Percentiles rank a stretch among this genome's conserved stretches.
phyloP scores from a whole-genome alignment of 2,113 vertebrate genomes.

The Coturnix japonica region DNA sequence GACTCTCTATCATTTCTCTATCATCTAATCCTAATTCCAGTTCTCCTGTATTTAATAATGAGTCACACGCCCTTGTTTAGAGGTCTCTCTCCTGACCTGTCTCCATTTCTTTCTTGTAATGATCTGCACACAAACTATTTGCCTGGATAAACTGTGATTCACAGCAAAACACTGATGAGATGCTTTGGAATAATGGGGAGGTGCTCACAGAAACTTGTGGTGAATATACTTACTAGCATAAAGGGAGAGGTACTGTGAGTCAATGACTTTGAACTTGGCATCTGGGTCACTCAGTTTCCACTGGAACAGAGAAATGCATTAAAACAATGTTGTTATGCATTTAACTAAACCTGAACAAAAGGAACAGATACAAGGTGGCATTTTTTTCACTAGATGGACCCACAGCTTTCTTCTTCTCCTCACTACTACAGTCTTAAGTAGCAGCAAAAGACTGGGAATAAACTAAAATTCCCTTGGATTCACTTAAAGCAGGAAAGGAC shows the following conservation, averaged over 20 bases:
- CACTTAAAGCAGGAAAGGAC: background rate
- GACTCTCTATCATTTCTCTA: background rate
- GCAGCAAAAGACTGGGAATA: background rate
- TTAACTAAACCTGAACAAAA: background rate
- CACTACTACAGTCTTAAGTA: fast-evolving
- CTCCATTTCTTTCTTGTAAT: background rate
- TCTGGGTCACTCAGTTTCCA: constrained; percentile 83
- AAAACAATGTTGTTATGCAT: background rate
- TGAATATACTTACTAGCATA: constrained; percentile 86
- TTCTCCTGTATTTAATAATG: background rate
- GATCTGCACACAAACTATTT: background rate
- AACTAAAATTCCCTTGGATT: background rate
- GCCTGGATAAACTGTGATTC: background rate
- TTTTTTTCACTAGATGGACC: background rate
- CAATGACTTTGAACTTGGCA: constrained; percentile 83
- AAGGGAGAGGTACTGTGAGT: constrained; percentile 87
- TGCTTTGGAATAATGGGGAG: background rate
- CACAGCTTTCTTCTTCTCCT: background rate
- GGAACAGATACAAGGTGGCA: background rate
- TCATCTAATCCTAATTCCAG: background rate
- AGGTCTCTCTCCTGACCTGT: background rate
- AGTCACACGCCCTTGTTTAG: background rate
- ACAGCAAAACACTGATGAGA: background rate
- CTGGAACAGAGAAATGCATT: constrained; percentile 74
- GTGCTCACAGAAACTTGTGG: background rate